Percentiles rank a stretch among this genome's conserved stretches.
Conservation (phyloP, 2,797 vertebrate species). For the Odontamblyopus lacepedii region DNA sequence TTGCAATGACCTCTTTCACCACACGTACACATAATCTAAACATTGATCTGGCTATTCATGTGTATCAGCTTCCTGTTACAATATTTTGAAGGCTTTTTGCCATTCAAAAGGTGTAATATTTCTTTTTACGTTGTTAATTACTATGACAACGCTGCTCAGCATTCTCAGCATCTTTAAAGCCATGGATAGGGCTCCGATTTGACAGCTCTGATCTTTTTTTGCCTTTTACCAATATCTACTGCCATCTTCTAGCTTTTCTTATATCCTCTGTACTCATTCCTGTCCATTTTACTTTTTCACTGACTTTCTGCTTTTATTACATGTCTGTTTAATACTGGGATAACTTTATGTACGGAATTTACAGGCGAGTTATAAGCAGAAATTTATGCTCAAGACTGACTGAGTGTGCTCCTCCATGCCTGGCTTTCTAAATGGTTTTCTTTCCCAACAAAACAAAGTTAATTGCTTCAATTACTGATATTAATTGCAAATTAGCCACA, state of each 20-base stretch:
- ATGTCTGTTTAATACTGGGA: not conserved
- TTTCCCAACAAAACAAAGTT: conserved; percentile 70
- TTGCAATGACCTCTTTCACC: not conserved
- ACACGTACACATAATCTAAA: too few relatives aligned
- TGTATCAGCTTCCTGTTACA: too few relatives aligned
- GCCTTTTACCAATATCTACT: not conserved
- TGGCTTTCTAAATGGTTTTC: conserved; percentile 56
- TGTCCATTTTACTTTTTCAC: not conserved
- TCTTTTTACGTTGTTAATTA: too few relatives aligned
- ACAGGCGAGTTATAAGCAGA: not conserved
- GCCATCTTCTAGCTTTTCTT: too few relatives aligned
- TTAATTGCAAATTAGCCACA: conserved; percentile 67
- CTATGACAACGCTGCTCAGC: too few relatives aligned
- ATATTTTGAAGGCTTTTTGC: too few relatives aligned
- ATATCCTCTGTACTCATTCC: too few relatives aligned
- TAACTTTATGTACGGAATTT: not conserved
- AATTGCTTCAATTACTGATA: conserved; percentile 72
- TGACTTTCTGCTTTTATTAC: not conserved
- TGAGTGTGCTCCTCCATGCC: conserved; percentile 18
- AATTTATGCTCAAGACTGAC: conserved; percentile 12
- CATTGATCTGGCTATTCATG: too few relatives aligned
- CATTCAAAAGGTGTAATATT: too few relatives aligned
- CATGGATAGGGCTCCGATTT: not conserved
- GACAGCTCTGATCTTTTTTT: not conserved
- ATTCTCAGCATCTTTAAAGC: too few relatives aligned